phyloP scores from a whole-genome alignment of 2,113 vertebrate genomes.

The Gambusia affinis region DNA sequence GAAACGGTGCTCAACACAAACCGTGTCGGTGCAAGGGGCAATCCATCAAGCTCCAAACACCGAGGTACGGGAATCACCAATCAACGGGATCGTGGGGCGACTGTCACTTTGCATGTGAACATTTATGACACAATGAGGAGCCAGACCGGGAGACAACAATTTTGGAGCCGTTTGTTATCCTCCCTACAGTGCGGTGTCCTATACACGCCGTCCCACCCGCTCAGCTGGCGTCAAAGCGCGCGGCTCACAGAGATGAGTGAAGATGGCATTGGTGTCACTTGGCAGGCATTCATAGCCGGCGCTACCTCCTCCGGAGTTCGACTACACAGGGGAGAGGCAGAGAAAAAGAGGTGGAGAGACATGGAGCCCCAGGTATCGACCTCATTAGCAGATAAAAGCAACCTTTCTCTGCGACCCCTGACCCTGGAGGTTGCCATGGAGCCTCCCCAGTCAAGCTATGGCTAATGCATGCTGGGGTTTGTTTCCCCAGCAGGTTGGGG shows the following conservation, averaged over 20 bases:
- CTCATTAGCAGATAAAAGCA: constrained; percentile 84
- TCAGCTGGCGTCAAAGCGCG: constrained; percentile 20
- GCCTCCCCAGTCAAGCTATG: constrained; percentile 68
- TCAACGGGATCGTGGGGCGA: constrained; percentile 40
- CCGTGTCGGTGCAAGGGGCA: constrained; percentile 25
- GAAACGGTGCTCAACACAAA: constrained; percentile 36
- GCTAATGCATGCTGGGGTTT: constrained; percentile 72
- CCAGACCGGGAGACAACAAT: constrained; percentile 67
- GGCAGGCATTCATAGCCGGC: constrained; percentile 59
- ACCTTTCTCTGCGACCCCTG: constrained; percentile 76
- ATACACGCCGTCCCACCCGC: constrained; percentile 33
- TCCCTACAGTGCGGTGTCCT: constrained; percentile 47
- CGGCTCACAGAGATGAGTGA: constrained; percentile 61
- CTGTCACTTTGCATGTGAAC: constrained; percentile 77
- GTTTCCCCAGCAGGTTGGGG: constrained; percentile 59
- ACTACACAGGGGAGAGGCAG: constrained; percentile 22
- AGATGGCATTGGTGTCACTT: constrained; percentile 75
- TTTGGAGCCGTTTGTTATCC: constrained; percentile 65
- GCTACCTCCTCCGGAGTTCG: constrained; percentile 21
- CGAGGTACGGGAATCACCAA: constrained; percentile 23
- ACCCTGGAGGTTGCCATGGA: constrained; percentile 79
- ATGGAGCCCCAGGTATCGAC: constrained; percentile 76
- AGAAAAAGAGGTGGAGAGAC: constrained; percentile 64
- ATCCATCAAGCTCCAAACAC: constrained; percentile 57
- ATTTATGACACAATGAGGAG: constrained; percentile 69